These are phyloP conservation scores for Corydoras sp. DNA, from an alignment of 2,113 vertebrate genomes.

Conservation along the genomic window DNA sequence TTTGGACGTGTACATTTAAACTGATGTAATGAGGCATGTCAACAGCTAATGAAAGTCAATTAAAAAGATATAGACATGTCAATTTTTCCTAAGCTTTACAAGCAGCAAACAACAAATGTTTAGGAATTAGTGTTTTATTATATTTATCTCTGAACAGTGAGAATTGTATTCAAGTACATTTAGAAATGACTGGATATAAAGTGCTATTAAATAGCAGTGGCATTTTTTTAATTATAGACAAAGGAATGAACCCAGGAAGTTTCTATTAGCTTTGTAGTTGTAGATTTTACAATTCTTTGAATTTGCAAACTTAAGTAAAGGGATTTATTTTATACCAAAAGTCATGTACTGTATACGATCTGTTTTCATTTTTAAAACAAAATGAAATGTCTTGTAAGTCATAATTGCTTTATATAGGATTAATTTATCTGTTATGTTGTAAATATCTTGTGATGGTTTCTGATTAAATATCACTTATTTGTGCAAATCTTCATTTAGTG, in stretches of 20 bases:
- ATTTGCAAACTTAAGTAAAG: conserved; percentile 6
- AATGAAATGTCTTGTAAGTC: conserved; percentile 13
- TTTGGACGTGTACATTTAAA: no score
- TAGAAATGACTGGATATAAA: not conserved
- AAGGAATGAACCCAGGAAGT: not conserved
- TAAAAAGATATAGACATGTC: no score
- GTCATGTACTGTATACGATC: conserved; percentile 19
- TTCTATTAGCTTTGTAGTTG: not conserved
- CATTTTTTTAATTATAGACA: not conserved
- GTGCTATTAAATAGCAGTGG: conserved; percentile 34
- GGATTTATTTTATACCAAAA: conserved; percentile 30
- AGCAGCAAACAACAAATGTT: no score
- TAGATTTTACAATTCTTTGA: not conserved
- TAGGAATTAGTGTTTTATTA: no score
- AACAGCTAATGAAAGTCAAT: no score
- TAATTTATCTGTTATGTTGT: conserved; percentile 29
- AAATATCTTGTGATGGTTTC: conserved; percentile 21
- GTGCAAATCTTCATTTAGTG: not conserved
- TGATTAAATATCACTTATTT: conserved; percentile 30
- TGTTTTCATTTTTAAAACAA: conserved; percentile 12
- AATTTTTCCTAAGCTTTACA: no score
- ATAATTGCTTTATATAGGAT: not conserved
- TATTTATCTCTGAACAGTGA: not conserved
- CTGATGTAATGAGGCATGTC: no score
- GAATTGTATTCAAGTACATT: not conserved